phyloP scores from a whole-genome alignment of 2,113 vertebrate species.

The Falcunculus frontatus region DNA sequence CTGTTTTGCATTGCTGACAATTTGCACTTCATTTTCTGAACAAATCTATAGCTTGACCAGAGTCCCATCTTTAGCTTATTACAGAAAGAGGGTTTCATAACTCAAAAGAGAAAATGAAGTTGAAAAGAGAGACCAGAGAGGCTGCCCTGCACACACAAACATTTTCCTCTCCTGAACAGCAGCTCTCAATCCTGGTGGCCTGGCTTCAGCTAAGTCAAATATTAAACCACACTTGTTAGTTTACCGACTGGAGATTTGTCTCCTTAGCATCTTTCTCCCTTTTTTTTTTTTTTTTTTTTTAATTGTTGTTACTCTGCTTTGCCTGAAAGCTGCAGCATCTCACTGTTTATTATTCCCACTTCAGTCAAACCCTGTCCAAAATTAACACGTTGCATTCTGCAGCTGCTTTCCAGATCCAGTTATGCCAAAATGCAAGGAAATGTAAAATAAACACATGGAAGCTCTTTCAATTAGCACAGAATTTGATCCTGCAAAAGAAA shows the following conservation, averaged over 20 bases:
- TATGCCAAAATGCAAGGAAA: conserved; percentile 5
- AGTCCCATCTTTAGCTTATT: background rate
- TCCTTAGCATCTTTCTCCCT: background rate
- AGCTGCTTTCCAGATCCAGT: background rate
- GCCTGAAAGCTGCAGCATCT: conserved; percentile 86
- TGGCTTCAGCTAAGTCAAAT: conserved; percentile 22
- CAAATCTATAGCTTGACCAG: background rate
- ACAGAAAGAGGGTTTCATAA: background rate
- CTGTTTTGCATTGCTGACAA: background rate
- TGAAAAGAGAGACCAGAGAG: conserved; percentile 22
- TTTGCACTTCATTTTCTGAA: conserved; percentile 6
- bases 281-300: background rate
- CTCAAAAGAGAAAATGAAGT: conserved; percentile 11
- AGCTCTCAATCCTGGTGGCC: background rate
- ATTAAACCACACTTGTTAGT: conserved; percentile 10
- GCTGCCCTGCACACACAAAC: background rate
- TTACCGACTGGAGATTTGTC: conserved; percentile 17
- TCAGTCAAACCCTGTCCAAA: conserved; percentile 76
- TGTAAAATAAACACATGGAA: conserved; percentile 46
- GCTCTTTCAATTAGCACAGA: conserved; percentile 46
- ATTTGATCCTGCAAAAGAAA: conserved; percentile 49
- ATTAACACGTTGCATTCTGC: conserved; percentile 61
- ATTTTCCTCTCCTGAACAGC: background rate
- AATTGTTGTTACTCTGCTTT: conserved; percentile 83
- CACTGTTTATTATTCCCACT: conserved; percentile 77